phyloP scores from a whole-genome alignment of 2,888 invertebrate genomes.

The Ernsta delagoae region DNA sequence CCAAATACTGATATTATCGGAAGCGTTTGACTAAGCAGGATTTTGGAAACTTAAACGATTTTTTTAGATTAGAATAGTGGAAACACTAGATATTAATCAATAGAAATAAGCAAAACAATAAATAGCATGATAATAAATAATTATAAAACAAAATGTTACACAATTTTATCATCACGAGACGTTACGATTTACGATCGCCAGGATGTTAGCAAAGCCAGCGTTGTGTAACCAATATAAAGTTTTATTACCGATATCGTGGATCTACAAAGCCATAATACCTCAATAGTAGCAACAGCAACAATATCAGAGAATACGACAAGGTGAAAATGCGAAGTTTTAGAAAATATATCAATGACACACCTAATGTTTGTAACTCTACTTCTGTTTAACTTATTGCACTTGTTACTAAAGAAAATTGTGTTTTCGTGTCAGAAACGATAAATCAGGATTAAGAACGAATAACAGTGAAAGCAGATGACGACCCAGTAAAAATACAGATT shows the following conservation, averaged over 20 bases:
- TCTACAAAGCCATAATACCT: conserved; percentile 63
- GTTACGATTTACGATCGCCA: conserved; percentile 61
- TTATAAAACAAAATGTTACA: too few species aligned
- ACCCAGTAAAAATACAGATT: conserved; percentile 18
- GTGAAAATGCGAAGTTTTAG: conserved; percentile 46
- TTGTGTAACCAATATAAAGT: conserved; percentile 67
- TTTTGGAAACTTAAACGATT: too few species aligned
- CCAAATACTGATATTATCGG: too few species aligned
- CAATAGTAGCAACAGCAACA: conserved; percentile 57
- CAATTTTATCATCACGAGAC: too few species aligned
- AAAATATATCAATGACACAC: conserved; percentile 40
- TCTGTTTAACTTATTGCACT: too few species aligned
- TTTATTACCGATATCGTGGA: conserved; percentile 73
- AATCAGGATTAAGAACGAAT: background rate
- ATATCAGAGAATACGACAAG: conserved; percentile 66
- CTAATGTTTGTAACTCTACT: too few species aligned
- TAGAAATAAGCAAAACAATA: too few species aligned
- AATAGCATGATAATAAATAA: too few species aligned
- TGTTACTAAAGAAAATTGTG: too few species aligned
- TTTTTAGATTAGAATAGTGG: too few species aligned
- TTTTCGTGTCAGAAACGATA: background rate
- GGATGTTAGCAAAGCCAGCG: conserved; percentile 63
- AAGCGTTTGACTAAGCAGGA: too few species aligned
- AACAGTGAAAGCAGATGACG: conserved; percentile 1
- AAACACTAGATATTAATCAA: too few species aligned